A percentile compares a stretch with the other conserved stretches of the same genome.
These are phyloP conservation scores for Dysdera silvatica DNA, from an alignment of 1,140 invertebrate genomes.

Conservation along the genomic window DNA sequence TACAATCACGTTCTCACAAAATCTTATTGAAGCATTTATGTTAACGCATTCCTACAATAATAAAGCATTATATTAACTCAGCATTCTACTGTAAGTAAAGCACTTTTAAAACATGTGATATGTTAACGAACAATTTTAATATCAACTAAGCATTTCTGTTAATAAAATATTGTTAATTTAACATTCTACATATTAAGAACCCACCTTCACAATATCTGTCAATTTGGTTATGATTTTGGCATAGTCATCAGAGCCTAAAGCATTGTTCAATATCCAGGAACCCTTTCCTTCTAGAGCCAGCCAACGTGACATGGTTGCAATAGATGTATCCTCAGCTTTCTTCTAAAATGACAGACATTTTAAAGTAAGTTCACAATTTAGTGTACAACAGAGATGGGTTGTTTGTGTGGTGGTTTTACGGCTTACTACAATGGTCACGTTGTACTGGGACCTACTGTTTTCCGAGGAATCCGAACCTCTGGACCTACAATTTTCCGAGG, in stretches of 20 bases:
- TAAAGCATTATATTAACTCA: background rate
- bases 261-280: no score
- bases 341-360: no score
- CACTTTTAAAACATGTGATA: background rate
- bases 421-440: no score
- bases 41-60: background rate
- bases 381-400: no score
- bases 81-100: background rate
- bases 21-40: background rate
- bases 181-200: background rate
- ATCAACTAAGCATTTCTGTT: background rate
- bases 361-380: no score
- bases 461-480: no score
- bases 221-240: constrained; percentile 60
- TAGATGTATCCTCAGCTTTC: no score
- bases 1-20: background rate
- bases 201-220: constrained; percentile 67
- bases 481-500: no score
- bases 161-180: background rate
- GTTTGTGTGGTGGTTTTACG: no score
- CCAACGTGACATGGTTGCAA: no score
- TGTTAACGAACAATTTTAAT: background rate
- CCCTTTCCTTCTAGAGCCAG: no score
- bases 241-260: constrained; percentile 40
- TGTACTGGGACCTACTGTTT: no score